Evolutionary conservation across 2,797 vertebrate genomes (phyloP).

Genomic region (Alcedo quadribrachys): DNA sequence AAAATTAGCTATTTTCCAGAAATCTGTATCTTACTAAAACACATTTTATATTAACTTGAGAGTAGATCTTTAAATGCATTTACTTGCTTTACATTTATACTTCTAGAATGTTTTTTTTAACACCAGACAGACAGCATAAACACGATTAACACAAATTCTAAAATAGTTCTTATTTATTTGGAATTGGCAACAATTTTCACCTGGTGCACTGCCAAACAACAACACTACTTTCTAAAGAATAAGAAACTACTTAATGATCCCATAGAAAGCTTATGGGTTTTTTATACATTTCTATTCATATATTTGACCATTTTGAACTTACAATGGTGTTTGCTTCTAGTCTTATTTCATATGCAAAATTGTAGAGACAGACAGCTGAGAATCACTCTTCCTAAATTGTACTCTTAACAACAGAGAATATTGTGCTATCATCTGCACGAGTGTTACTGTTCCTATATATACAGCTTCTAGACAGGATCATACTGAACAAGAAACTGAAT

Average conservation of each 20-base stretch:
- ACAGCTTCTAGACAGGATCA: constrained; percentile 51
- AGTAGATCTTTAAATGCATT: not conserved
- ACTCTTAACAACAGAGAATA: constrained; percentile 35
- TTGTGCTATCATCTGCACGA: constrained; percentile 44
- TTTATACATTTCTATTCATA: constrained; percentile 5
- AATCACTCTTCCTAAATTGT: constrained; percentile 1
- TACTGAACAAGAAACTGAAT: constrained; percentile 64
- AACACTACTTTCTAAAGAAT: not conserved
- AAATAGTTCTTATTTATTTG: not conserved
- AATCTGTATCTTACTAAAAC: not conserved
- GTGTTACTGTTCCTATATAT: constrained; percentile 45
- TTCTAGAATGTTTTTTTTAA: not conserved
- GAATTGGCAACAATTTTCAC: not conserved
- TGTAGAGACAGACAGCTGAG: constrained; percentile 29
- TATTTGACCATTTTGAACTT: constrained; percentile 7
- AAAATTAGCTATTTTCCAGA: not conserved
- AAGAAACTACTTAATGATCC: not conserved
- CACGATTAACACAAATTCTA: not conserved
- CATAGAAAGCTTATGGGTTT: not conserved
- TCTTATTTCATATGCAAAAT: constrained; percentile 36
- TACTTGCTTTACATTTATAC: not conserved
- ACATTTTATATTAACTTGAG: not conserved
- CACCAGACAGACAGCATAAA: not conserved
- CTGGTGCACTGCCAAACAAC: not conserved
- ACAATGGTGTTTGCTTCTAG: not conserved